Evolutionary conservation across 2,888 invertebrate genomes (phyloP), one percentile per base, ranked within the genome.

Genomic region (Scaptomyza tumidula): DNA sequence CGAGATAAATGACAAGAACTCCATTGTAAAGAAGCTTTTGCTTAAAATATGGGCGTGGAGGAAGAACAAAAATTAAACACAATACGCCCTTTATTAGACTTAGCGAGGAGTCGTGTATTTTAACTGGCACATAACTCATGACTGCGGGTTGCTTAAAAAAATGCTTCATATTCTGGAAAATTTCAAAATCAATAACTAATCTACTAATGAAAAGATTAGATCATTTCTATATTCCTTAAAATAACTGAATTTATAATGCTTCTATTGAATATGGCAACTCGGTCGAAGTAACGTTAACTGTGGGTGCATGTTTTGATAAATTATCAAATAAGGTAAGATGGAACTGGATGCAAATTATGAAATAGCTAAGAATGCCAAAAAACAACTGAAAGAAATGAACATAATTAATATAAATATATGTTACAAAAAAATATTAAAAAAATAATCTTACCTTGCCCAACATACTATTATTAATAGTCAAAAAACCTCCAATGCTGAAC

Each of bases 141-240:
- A 73, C 73, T 73, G 54, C 50, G 7, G 9, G 0, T 13, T 14
- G 7, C 10, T 16, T 10, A 16, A 16, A 9, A 14, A 1, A n/a
- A 7, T 3, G 7, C 14, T 14, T 9, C 3, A 3, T 14, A 14
- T 16, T 16, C 10, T 24, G 3, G 3, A 24, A 24, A 10, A 16
- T 16, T 1, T 16, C 10, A 16, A 29, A 71, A 43, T 35, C 35
- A 43, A 53, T 71, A 61, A 27, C 45, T 77, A 63, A 71, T 76
- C 58, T 11, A 24, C 31, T 71, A 62, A 57, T 54, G 53, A n/a
- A 9, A 9, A 10, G 35, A 53, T 56, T n/a, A 31, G 19, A 10
- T 33, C 3, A 1, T 9, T 14, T 13, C 7, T 11, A 7, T 7
- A 5, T 14, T 5, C 10, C 2, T 10, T 14, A 10, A 6, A 10